Evolutionary conservation across 2,797 vertebrate genomes (phyloP).

Genomic region (Periophthalmus magnuspinnatus): DNA sequence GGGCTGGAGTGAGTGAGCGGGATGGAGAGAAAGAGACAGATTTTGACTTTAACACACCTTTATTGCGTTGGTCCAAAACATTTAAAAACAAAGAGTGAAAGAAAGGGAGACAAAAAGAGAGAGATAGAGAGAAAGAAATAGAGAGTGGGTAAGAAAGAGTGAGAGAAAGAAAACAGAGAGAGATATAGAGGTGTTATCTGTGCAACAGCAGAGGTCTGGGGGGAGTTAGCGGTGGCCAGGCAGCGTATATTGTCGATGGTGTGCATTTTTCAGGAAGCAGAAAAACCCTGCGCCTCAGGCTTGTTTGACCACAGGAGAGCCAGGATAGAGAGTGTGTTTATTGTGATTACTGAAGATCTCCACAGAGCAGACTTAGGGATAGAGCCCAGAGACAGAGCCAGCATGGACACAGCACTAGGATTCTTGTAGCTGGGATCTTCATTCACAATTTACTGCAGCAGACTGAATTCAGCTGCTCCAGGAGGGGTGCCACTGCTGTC

Average conservation of each 20-base stretch:
- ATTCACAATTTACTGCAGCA: conserved; percentile 38
- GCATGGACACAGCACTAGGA: conserved; percentile 13
- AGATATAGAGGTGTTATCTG: conserved; percentile 44
- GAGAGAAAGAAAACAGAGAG: background rate
- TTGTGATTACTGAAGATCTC: conserved; percentile 52
- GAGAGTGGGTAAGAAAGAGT: background rate
- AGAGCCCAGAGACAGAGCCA: conserved; percentile 26
- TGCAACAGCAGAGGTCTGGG: conserved; percentile 44
- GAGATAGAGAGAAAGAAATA: background rate
- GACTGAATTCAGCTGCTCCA: conserved; percentile 25
- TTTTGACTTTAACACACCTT: too few relatives aligned
- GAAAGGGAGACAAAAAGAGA: background rate
- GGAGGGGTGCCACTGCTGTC: conserved; percentile 39
- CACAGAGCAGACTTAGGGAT: conserved; percentile 33
- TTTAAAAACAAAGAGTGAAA: background rate
- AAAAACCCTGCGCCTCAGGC: conserved; percentile 34
- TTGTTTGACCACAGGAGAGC: conserved; percentile 38
- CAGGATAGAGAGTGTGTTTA: conserved; percentile 48
- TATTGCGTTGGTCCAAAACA: too few relatives aligned
- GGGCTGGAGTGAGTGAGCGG: background rate
- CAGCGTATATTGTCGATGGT: conserved; percentile 9
- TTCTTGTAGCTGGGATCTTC: conserved; percentile 9
- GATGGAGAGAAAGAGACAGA: conserved; percentile 4
- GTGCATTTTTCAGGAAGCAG: conserved; percentile 30
- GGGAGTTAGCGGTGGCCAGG: conserved; percentile 23